These are phyloP conservation scores for Melanogrammus aeglefinus DNA, from an alignment of 2,797 vertebrate species.

Conservation along the genomic window DNA sequence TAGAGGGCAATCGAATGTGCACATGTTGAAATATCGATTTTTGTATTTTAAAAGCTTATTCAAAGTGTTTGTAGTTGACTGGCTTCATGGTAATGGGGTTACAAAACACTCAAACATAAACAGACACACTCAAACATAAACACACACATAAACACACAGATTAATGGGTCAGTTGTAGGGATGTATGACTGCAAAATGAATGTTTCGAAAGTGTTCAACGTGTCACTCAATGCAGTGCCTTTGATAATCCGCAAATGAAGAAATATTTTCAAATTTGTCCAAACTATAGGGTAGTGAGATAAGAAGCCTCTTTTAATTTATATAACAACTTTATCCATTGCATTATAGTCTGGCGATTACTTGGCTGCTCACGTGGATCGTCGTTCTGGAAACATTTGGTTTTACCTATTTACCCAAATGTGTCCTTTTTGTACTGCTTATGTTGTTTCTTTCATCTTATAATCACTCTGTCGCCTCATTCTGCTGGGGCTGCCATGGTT, in stretches of 20 bases:
- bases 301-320: too few species aligned
- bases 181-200: neutral
- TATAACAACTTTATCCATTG: too few species aligned
- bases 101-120: neutral
- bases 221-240: neutral
- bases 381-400: neutral
- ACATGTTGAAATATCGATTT: slow-evolving; percentile 4
- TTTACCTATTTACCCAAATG: neutral
- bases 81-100: neutral
- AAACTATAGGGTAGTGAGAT: neutral
- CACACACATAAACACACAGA: neutral
- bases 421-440: neutral
- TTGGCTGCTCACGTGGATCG: neutral
- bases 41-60: neutral
- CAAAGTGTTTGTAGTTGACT: neutral
- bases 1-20: neutral
- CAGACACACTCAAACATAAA: neutral
- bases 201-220: neutral
- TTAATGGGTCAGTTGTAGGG: neutral
- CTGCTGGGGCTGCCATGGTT: neutral
- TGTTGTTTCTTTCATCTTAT: neutral
- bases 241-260: neutral
- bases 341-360: neutral
- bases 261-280: neutral
- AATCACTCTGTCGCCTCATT: neutral